Evolutionary conservation across 1,140 invertebrate genomes (phyloP).

Genomic region (Caerostris extrusa): DNA sequence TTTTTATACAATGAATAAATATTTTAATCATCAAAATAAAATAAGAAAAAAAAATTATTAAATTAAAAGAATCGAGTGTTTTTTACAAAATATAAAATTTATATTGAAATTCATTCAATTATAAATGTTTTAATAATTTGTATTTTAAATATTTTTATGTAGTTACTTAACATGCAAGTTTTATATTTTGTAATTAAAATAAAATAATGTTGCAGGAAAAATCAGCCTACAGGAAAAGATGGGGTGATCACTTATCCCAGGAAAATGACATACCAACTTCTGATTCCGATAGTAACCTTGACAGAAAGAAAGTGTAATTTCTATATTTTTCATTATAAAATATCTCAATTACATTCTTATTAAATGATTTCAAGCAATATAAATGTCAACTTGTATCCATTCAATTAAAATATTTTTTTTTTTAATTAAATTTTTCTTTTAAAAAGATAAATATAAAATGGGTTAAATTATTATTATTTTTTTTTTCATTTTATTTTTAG

Average conservation of each 20-base stretch:
- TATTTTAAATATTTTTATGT: too few relatives aligned
- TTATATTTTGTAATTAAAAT: too few relatives aligned
- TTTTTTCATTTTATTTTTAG: background rate
- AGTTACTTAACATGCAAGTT: too few relatives aligned
- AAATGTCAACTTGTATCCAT: background rate
- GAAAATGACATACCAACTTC: constrained; percentile 63
- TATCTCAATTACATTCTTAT: too few relatives aligned
- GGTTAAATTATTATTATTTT: background rate
- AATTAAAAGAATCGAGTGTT: too few relatives aligned
- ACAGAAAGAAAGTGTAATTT: constrained; percentile 63
- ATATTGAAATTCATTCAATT: too few relatives aligned
- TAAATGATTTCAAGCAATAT: too few relatives aligned
- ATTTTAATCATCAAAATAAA: too few relatives aligned
- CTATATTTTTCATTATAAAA: background rate
- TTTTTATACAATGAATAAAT: too few relatives aligned
- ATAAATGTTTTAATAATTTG: too few relatives aligned
- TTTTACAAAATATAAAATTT: too few relatives aligned
- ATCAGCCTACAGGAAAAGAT: constrained; percentile 72
- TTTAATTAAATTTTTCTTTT: background rate
- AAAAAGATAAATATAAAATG: background rate
- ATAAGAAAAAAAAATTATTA: too few relatives aligned
- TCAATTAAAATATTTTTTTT: background rate
- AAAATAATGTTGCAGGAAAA: constrained; percentile 65
- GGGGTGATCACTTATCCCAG: constrained; percentile 65
- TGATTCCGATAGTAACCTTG: constrained; percentile 58